A percentile compares a stretch with the other conserved stretches of the same genome.
These are phyloP conservation scores for Podiceps cristatus DNA, from an alignment of 2,113 vertebrate genomes.

Conservation along the genomic window DNA sequence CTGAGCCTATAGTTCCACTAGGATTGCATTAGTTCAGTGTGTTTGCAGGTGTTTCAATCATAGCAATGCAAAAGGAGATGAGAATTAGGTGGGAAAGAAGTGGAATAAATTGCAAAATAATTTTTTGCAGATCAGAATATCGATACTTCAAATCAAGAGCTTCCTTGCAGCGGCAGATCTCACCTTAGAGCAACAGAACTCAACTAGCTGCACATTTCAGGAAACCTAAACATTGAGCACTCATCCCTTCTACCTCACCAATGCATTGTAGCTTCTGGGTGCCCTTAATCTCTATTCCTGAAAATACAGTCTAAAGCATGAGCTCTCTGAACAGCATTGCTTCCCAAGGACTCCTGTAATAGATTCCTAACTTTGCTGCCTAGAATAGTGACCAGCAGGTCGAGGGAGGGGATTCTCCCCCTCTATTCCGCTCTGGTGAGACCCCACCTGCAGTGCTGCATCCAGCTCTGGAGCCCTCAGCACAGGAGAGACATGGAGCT, in stretches of 20 bases:
- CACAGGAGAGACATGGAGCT: not conserved
- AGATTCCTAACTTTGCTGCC: not conserved
- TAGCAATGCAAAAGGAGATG: not conserved
- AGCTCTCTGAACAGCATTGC: not conserved
- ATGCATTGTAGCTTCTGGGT: not conserved
- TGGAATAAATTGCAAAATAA: not conserved
- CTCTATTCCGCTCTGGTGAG: not conserved
- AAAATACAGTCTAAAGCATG: not conserved
- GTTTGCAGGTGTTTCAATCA: not conserved
- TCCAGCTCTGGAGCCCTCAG: not conserved
- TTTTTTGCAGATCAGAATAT: not conserved
- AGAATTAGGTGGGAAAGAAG: not conserved
- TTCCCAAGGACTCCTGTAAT: not conserved
- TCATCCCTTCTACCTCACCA: not conserved
- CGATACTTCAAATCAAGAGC: not conserved
- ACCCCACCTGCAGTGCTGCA: accelerated
- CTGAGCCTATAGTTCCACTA: not conserved
- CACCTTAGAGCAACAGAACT: not conserved
- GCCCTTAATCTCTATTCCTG: not conserved
- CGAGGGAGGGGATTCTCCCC: not conserved
- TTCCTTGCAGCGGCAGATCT: not conserved
- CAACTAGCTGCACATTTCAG: not conserved
- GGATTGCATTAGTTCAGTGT: not conserved
- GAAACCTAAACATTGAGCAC: not conserved
- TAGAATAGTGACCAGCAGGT: not conserved